These are phyloP conservation scores for Enteromius fasciolatus DNA, from an alignment of 2,797 vertebrate genomes.

Conservation along the genomic window DNA sequence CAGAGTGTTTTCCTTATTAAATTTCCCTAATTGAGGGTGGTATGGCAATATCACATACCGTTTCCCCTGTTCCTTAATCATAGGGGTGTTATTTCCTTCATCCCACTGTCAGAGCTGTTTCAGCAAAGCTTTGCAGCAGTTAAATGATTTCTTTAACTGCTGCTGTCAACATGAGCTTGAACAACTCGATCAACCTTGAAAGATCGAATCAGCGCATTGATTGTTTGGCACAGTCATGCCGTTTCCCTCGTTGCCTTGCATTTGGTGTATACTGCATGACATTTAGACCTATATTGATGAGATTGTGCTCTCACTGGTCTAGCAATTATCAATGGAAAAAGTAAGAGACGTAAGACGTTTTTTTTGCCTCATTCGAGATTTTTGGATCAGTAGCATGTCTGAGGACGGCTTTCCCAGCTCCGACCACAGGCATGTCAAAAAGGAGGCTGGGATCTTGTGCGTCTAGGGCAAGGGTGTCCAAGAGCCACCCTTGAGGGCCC, in stretches of 20 bases:
- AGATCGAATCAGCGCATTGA: slow-evolving; percentile 52
- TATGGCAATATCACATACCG: slow-evolving; percentile 39
- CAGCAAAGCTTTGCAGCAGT: slow-evolving; percentile 33
- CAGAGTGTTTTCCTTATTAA: slow-evolving; percentile 48
- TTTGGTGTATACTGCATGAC: slow-evolving; percentile 57
- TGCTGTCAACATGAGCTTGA: slow-evolving; percentile 64
- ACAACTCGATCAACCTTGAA: slow-evolving; percentile 39
- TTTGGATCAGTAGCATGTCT: slow-evolving; percentile 55
- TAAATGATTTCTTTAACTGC: slow-evolving; percentile 50
- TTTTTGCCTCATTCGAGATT: slow-evolving; percentile 62
- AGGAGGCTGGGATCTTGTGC: slow-evolving; percentile 74
- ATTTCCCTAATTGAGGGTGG: slow-evolving; percentile 40
- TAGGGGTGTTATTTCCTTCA: slow-evolving; percentile 33
- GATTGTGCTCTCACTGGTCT: slow-evolving; percentile 68
- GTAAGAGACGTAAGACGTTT: slow-evolving; percentile 56
- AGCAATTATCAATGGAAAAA: slow-evolving; percentile 67
- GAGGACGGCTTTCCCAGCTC: slow-evolving; percentile 74
- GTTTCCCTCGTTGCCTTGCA: slow-evolving; percentile 13
- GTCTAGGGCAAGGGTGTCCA: slow-evolving; percentile 73
- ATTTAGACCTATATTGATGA: slow-evolving; percentile 65
- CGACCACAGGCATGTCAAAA: slow-evolving; percentile 81
- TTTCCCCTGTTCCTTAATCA: slow-evolving; percentile 41
- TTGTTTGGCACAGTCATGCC: background rate
- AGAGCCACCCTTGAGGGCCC: slow-evolving; percentile 69
- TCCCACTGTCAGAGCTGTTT: slow-evolving; percentile 49